These are phyloP conservation scores for Zalophus californianus DNA, from an alignment of 2,797 vertebrate species.

Conservation along the genomic window DNA sequence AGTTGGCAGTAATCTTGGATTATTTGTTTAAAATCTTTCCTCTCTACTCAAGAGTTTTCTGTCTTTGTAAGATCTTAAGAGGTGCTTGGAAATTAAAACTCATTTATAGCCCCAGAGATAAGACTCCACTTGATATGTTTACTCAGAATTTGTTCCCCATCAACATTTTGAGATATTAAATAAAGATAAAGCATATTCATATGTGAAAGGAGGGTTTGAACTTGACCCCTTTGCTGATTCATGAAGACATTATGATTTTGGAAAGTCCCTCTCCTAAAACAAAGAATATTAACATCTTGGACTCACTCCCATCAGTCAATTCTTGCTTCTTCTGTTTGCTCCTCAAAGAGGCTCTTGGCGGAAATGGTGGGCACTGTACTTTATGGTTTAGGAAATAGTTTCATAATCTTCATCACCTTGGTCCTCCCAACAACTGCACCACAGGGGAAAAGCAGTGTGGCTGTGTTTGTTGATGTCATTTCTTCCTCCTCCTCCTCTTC, in stretches of 20 bases:
- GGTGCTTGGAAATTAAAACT: conserved; percentile 24
- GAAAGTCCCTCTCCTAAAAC: conserved; percentile 27
- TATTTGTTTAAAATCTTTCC: conserved; percentile 58
- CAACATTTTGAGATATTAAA: conserved; percentile 36
- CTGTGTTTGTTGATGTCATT: not conserved
- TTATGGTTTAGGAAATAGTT: not conserved
- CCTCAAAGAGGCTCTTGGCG: not conserved
- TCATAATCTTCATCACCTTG: not conserved
- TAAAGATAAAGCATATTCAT: conserved; percentile 22
- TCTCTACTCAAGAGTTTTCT: not conserved
- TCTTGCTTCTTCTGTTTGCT: not conserved
- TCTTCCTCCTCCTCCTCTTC: not conserved
- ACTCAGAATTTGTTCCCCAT: conserved; percentile 40
- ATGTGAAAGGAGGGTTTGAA: not conserved
- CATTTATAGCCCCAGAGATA: not conserved
- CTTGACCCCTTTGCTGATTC: conserved; percentile 15
- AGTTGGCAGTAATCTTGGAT: not conserved
- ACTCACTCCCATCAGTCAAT: not conserved
- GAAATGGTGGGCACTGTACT: not conserved
- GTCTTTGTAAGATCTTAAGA: conserved; percentile 40
- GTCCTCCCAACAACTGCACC: not conserved
- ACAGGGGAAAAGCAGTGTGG: not conserved
- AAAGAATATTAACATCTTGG: not conserved
- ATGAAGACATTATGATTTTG: not conserved
- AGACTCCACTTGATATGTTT: not conserved